Conservation (phyloP, 2,113 vertebrate species). For the Rallus limicola region DNA sequence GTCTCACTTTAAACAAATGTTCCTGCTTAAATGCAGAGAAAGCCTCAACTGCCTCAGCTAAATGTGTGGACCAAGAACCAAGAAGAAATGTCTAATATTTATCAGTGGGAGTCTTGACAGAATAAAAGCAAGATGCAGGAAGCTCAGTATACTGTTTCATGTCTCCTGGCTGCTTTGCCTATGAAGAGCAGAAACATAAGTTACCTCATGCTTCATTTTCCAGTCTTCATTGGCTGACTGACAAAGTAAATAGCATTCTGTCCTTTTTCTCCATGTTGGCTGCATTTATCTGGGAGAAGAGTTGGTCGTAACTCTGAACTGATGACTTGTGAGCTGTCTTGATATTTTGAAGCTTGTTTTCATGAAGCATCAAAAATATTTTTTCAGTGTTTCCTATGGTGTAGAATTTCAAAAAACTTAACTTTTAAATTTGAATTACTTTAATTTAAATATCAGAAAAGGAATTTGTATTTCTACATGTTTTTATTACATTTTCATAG, state of each 20-base stretch:
- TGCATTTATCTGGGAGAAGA: neutral
- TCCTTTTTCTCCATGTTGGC: neutral
- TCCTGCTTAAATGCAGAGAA: neutral
- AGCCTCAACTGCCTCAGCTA: neutral
- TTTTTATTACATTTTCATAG: neutral
- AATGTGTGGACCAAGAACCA: neutral
- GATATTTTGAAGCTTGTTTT: neutral
- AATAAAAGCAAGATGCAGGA: neutral
- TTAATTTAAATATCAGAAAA: neutral
- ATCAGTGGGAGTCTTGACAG: neutral
- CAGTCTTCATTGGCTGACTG: neutral
- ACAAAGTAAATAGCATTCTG: neutral
- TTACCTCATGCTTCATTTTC: neutral
- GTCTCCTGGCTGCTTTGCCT: neutral
- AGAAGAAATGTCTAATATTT: neutral
- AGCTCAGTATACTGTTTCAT: neutral
- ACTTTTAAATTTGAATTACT: neutral
- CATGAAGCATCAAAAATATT: neutral
- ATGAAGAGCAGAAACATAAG: neutral
- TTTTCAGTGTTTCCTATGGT: neutral
- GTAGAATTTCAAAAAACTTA: neutral
- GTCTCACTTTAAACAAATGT: neutral
- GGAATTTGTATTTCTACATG: neutral
- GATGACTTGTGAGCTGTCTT: neutral
- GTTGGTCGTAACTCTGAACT: neutral